Percentiles rank a stretch among this genome's conserved stretches.
Conservation (phyloP, 2,797 vertebrate species). For the Rhincodon typus region DNA sequence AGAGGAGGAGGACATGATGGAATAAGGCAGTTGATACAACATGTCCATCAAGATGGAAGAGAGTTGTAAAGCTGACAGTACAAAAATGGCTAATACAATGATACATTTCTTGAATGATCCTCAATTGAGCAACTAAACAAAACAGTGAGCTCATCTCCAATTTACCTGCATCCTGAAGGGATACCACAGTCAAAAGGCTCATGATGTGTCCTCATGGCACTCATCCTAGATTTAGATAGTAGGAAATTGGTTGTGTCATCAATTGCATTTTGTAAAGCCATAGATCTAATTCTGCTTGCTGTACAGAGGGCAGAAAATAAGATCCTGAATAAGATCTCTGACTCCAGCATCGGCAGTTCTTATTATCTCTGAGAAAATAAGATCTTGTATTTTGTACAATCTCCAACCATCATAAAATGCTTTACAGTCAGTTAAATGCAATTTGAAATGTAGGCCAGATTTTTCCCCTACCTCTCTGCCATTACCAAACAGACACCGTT, state of each 20-base stretch:
- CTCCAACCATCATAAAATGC: background rate
- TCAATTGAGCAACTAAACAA: background rate
- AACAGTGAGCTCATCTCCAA: background rate
- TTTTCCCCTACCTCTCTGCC: no score
- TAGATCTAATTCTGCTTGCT: background rate
- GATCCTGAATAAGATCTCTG: background rate
- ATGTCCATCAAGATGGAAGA: background rate
- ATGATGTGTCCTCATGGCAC: background rate
- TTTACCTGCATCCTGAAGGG: background rate
- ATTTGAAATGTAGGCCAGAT: background rate
- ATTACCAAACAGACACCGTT: no score
- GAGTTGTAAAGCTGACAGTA: background rate
- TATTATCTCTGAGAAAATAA: background rate
- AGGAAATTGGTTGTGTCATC: background rate
- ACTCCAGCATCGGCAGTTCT: no score
- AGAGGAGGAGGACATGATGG: background rate
- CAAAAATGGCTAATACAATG: background rate
- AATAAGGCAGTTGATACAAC: background rate
- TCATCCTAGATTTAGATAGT: background rate
- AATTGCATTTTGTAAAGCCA: no score
- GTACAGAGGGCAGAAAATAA: background rate
- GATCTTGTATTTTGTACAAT: background rate
- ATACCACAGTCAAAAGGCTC: background rate
- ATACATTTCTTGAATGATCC: background rate
- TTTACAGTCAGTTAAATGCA: background rate